Evolutionary conservation across 2,797 vertebrate genomes (phyloP), one percentile per base, ranked within the genome.

Genomic region (Molossus alvarezi): DNA sequence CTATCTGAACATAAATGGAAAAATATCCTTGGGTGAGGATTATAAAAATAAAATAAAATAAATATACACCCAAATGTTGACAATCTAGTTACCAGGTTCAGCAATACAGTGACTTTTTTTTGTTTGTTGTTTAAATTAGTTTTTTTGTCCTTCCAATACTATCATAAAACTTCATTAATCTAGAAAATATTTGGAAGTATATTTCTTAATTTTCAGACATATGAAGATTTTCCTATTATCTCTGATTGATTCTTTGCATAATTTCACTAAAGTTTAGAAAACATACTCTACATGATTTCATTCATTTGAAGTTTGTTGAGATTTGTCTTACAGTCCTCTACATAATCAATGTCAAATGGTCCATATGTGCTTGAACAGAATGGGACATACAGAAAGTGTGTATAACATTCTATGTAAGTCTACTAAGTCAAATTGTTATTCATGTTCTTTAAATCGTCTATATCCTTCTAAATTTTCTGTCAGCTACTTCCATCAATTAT

Each of bases 171-270:
- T 20, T 45, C 27, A 37, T 53, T 86, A 51, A 81, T 57, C 45
- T 69, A 88, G 5, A 89, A 88, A 53, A 73, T 21, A 33, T 73
- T 18, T 45, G 5, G 10, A 92, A 76, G 72, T 29, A 7, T 48
- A 75, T 57, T 90, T 69, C 57, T 91, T 60, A 51, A n/a, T 48
- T 82, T 95, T 88, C 71, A 75, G 14, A 81, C 72, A 51, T 18
- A 33, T 3, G 20, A 41, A 33, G 55, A 86, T 67, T n/a, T 55
- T 75, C 9, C 58, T 69, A 9, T 73, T 64, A 55, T 25, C 37
- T 94, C 64, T 71, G 18, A 79, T 27, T 87, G 75, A 67, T 33
- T 88, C 65, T 41, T 65, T 62, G 53, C 62, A 60, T 48, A 65
- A 90, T 72, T 29, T 41, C 29, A 51, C 14, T 23, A 71, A 71